Percentiles rank a stretch among this genome's conserved stretches.
Evolutionary conservation across 2,113 vertebrate species (phyloP).

Genomic region (Mixornis gularis): DNA sequence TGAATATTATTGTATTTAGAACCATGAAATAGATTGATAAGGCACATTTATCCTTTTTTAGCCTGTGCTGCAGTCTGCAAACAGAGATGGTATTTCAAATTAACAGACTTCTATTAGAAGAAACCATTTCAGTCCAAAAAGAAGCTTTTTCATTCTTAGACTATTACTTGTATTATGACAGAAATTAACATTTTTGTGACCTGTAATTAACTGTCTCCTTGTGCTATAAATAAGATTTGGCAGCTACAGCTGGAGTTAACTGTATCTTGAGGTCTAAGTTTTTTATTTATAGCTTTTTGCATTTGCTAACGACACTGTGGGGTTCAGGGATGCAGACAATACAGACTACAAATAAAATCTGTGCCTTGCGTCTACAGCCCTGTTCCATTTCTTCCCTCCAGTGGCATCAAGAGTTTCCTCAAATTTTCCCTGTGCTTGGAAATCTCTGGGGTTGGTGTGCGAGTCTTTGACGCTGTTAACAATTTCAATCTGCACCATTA

Average conservation of each 20-base stretch:
- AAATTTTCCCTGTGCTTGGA: not conserved
- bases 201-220: not conserved
- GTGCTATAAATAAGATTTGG: not conserved
- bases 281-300: conserved; percentile 3
- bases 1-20: not conserved
- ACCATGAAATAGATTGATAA: not conserved
- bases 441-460: not conserved
- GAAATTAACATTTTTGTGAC: conserved; percentile 32
- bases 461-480: conserved; percentile 55
- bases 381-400: not conserved
- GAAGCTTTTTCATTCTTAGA: not conserved
- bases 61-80: not conserved
- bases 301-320: not conserved
- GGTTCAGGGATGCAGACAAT: not conserved
- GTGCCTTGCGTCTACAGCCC: not conserved
- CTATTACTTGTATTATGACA: not conserved
- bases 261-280: not conserved
- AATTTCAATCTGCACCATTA: conserved; percentile 67
- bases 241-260: not conserved
- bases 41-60: not conserved
- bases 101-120: not conserved
- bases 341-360: not conserved
- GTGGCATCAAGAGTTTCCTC: not conserved
- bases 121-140: not conserved
- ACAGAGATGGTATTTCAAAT: not conserved